Evolutionary conservation across 1,140 invertebrate species (phyloP), one percentile per base, ranked within the genome.

Genomic region (Bombus fervidus): DNA sequence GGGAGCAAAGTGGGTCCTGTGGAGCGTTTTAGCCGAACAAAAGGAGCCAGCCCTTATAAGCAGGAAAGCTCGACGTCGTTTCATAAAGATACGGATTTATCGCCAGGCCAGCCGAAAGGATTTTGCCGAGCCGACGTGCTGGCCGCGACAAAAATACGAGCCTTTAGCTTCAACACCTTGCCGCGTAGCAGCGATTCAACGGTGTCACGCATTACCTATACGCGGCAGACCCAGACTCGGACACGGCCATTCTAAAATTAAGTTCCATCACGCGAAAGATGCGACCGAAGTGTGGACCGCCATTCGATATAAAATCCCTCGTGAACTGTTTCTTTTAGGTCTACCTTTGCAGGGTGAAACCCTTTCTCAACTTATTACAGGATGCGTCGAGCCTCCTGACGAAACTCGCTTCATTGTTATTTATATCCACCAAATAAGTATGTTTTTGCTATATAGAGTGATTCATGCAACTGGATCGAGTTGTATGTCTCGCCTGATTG

Each of bases 71-170:
- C 81, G 86, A 90, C 86, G 88, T 69, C 82, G 89, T 90, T 90
- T 90, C 89, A 92, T 93, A 92, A 93, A 93, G 87, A 92, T 92
- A 90, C 89, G 87, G 89, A 92, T 92, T 93, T 92, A 92, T 92
- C 89, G 88, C 78, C 85, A 66, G 68, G 34, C 75, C 71, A 75
- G 41, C 73, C 81, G 82, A 87, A 90, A 91, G 89, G 90, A 83
- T 86, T 71, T 88, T 62, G 76, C 81, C 80, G 86, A 64, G 79
- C 78, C 86, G 47, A 53, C 47, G 86, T 72, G 79, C 59, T 47
- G 83, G 75, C 64, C 74, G 75, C 84, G 72, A 91, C 83, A 84
- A 92, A 93, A 93, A 91, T 89, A 92, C 86, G 87, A 88, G 76
- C 90, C 87, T 90, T 92, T 91, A 88, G 90, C 89, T 90, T 91